Base-by-base conservation (phyloP, 2,797 vertebrate genomes). In the Chanos chanos region DNA sequence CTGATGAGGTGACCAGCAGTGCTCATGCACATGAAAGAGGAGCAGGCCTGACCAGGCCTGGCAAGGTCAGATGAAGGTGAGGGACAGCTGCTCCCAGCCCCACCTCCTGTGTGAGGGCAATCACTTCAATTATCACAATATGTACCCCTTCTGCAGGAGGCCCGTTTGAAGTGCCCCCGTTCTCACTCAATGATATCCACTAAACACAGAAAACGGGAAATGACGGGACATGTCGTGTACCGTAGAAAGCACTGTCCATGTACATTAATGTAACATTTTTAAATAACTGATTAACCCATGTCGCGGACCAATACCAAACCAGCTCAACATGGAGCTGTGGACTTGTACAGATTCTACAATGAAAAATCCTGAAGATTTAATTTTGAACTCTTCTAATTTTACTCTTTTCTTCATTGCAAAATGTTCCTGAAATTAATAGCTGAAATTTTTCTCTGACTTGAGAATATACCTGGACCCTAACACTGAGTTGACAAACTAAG, bases 1-100 rank as follows among this genome's bases (percentile, higher is more conserved):
- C 75, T 78, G 87, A 87, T 84, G 1, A 39, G 22, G 1, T 58
- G 44, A 64, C 74, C 72, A 70, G 77, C 63, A 65, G 51, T 7
- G 44, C 50, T 63, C 56, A 49, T 45, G 41, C 27, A 66, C 62
- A 60, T 68, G 60, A 71, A 60, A 74, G 70, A 60, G 21, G 7
- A 39, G 16, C 31, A 67, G 65, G 33, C 40, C 39, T 54, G 61
- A 64, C 43, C 56, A 67, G 66, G 39, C 33, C 41, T 16, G 45
- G 61, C 57, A 47, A 44, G 58, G 71, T 59, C 9, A 70, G 64
- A 69, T 48, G 33, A 68, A 60, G 64, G 70, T 74, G 66, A 82
- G 59, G 34, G 45, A 77, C 76, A 82, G 71, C 76, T 83, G 81
- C 76, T 80, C 40, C 58, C 52, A 49, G 49, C 27, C 37, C 65